Percentiles rank a stretch among this genome's conserved stretches.
Conservation (phyloP, 2,888 invertebrate species). For the Metalampra italica region DNA sequence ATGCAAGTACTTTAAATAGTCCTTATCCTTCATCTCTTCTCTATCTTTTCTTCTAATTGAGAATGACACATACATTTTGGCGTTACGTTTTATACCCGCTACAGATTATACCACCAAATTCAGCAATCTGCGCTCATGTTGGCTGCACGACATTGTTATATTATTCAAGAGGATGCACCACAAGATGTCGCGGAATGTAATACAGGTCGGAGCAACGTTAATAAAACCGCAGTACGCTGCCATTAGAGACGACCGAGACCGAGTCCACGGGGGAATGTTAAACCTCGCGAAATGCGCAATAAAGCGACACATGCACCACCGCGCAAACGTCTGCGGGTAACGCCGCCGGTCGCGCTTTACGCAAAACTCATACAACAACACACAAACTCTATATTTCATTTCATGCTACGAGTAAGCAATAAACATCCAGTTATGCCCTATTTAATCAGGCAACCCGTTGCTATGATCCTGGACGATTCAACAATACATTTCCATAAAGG, state of each 20-base stretch:
- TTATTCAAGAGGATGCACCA: constrained; percentile 29
- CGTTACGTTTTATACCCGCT: not conserved
- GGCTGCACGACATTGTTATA: constrained; percentile 6
- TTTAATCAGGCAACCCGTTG: constrained; percentile 26
- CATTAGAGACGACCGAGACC: constrained; percentile 47
- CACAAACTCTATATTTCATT: constrained; percentile 32
- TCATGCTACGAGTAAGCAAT: constrained; percentile 23
- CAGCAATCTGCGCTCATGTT: too few species aligned
- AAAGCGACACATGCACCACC: constrained; percentile 50
- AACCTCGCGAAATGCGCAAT: constrained; percentile 54
- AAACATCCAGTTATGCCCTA: constrained; percentile 13
- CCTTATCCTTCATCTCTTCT: too few species aligned
- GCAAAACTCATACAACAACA: constrained; percentile 18
- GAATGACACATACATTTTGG: too few species aligned
- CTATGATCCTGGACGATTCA: constrained; percentile 27
- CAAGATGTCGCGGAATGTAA: constrained; percentile 49
- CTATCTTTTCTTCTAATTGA: too few species aligned
- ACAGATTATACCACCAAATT: too few species aligned
- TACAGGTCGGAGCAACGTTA: constrained; percentile 56
- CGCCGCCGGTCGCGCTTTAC: constrained; percentile 21
- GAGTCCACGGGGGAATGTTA: constrained; percentile 52
- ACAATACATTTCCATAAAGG: constrained; percentile 38
- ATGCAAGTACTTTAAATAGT: too few species aligned
- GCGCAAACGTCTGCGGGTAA: constrained; percentile 27
- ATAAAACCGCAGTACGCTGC: constrained; percentile 60